Base-by-base conservation (phyloP, 2,113 vertebrate genomes). In the Rutilus rutilus region DNA sequence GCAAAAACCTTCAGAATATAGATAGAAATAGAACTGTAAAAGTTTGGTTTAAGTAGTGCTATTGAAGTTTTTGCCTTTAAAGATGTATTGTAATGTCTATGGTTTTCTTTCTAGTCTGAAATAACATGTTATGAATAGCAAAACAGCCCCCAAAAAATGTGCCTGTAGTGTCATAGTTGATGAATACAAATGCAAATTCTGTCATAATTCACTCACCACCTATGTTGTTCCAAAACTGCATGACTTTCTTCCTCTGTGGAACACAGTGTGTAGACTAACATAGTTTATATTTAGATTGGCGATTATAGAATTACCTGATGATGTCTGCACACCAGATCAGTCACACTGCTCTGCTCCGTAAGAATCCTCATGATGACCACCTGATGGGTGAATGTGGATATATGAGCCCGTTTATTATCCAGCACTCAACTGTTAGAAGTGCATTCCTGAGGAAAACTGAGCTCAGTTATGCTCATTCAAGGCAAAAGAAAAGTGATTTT, bases 371-470 rank as follows among this genome's bases (percentile, higher is more conserved):
- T 14, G 47, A 73, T 60, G 50, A 87, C 60, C 71, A 88, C 84
- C 87, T 88, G 87, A 86, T 83, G 62, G 84, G 36, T 82, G 59
- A 76, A 67, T 82, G 25, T n/a, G 64, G 73, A 85, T 69, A 88
- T 82, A 65, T 27, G 71, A 82, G 84, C 59, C 73, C 15, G 39
- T 86, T 85, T 83, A 83, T 88, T 83, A 88, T 47, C 42, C 62
- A 39, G 67, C 79, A 73, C 71, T 82, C 84, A 77, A 77, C 77
- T 75, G 65, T 85, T 78, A 77, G 78, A 65, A 82, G 60, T 71
- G 78, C 78, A 85, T 88, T 85, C 73, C 60, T 21, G 17, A 69
- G 87, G 60, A 85, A 88, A 87, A 77, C 62, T 65, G 74, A 85
- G 50, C 71, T 50, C 71, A 82, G 78, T 79, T 85, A 50, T 54